Evolutionary conservation across 2,113 vertebrate species (phyloP).

Genomic region (Variabilichromis moorii): DNA sequence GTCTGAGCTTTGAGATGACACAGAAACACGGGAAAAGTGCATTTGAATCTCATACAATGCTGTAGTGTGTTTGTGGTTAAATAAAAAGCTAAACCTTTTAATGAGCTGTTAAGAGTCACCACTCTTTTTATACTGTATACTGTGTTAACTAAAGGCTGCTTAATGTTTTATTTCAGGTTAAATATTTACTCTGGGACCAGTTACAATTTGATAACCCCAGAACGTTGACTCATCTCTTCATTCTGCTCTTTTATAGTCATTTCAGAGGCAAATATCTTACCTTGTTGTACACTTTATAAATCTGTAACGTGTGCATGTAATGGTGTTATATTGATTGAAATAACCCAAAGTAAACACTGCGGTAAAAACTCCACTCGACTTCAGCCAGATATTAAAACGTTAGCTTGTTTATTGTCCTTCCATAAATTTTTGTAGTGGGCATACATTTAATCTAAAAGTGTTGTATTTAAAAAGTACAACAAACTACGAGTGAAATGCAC

Average conservation of each 20-base stretch:
- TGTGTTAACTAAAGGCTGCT: not conserved
- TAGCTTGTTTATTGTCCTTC: not conserved
- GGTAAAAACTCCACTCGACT: not conserved
- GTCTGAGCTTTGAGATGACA: not conserved
- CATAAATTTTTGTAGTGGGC: not conserved
- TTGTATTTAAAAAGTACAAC: not conserved
- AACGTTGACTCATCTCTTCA: not conserved
- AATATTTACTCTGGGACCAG: not conserved
- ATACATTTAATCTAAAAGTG: not conserved
- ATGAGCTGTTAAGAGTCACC: not conserved
- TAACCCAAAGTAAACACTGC: not conserved
- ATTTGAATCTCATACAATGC: not conserved
- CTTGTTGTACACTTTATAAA: not conserved
- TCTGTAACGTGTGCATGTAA: fast-evolving
- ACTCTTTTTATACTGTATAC: not conserved
- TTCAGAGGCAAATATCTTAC: not conserved
- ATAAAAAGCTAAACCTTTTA: not conserved
- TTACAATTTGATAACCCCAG: not conserved
- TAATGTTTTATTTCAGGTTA: not conserved
- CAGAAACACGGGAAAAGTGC: fast-evolving
- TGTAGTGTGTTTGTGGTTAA: not conserved
- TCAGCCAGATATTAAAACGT: not conserved
- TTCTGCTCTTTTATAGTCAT: fast-evolving
- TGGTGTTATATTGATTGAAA: not conserved
- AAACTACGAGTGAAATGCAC: not conserved